Conservation (phyloP, 2,888 invertebrate species). For the Psylliodes chrysocephalus region DNA sequence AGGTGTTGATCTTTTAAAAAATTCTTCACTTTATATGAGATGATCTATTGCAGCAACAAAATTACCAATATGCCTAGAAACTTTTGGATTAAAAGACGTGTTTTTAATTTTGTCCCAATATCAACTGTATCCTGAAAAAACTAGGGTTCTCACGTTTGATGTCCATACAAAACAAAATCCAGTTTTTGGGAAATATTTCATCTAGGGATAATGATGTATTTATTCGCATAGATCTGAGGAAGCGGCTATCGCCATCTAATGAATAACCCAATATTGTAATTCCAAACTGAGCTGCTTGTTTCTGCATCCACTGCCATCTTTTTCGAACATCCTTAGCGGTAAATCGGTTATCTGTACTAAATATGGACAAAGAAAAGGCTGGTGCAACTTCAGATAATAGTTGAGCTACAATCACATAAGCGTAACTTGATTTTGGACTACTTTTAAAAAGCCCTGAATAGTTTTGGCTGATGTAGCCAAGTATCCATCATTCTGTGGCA, state of each 20-base stretch:
- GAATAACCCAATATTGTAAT: constrained; percentile 31
- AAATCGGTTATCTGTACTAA: constrained; percentile 45
- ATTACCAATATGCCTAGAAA: no score
- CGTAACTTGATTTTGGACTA: constrained; percentile 35
- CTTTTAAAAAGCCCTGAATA: constrained; percentile 39
- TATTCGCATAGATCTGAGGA: constrained; percentile 35
- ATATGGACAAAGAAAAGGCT: constrained; percentile 42
- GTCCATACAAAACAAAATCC: no score
- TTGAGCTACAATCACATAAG: constrained; percentile 45
- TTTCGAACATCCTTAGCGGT: constrained; percentile 33
- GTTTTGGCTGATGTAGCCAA: constrained; percentile 39
- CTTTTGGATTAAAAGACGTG: no score
- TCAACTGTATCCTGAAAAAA: no score
- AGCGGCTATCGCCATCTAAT: constrained; percentile 35
- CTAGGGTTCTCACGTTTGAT: no score
- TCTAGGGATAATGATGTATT: no score
- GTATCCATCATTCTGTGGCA: constrained; percentile 38
- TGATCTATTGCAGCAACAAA: no score
- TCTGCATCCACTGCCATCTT: no score
- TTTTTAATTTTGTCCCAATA: no score
- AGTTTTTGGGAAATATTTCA: no score
- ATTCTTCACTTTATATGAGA: no score
- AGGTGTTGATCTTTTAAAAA: no score
- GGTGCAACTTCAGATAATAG: constrained; percentile 31
- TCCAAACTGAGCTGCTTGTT: constrained; percentile 18